Conservation (phyloP, 1,140 invertebrate species). For the Cotesia glomerata region DNA sequence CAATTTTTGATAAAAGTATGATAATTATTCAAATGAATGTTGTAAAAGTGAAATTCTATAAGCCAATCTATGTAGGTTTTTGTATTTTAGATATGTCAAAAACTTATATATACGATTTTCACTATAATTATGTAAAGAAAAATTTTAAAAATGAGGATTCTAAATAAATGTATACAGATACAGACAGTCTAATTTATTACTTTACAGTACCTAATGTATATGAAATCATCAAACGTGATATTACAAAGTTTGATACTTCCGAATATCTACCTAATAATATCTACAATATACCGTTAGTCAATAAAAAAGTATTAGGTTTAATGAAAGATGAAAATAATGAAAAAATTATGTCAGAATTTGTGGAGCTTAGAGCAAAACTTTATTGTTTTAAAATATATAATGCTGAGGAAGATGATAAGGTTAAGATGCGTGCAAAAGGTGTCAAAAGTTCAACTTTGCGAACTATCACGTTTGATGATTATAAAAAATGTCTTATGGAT, state of each 20-base stretch:
- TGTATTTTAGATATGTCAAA: too few relatives aligned
- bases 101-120: too few relatives aligned
- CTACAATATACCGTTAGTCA: background rate
- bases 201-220: background rate
- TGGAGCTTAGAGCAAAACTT: conserved; percentile 18
- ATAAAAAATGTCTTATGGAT: conserved; percentile 22
- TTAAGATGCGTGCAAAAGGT: background rate
- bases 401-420: conserved; percentile 8
- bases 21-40: too few relatives aligned
- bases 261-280: conserved; percentile 1
- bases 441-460: conserved; percentile 21
- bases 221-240: conserved; percentile 1
- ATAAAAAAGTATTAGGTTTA: conserved; percentile 27
- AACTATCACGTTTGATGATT: conserved; percentile 24
- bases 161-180: background rate
- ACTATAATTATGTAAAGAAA: conserved; percentile 33
- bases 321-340: conserved; percentile 25
- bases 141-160: background rate
- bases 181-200: background rate
- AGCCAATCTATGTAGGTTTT: too few relatives aligned
- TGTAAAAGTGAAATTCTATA: too few relatives aligned
- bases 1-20: too few relatives aligned
- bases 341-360: conserved; percentile 24
- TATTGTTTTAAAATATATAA: background rate
- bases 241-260: background rate